A percentile compares a stretch with the other conserved stretches of the same genome.
Conservation (phyloP, 1,140 invertebrate species). For the Epicauta chinensis region DNA sequence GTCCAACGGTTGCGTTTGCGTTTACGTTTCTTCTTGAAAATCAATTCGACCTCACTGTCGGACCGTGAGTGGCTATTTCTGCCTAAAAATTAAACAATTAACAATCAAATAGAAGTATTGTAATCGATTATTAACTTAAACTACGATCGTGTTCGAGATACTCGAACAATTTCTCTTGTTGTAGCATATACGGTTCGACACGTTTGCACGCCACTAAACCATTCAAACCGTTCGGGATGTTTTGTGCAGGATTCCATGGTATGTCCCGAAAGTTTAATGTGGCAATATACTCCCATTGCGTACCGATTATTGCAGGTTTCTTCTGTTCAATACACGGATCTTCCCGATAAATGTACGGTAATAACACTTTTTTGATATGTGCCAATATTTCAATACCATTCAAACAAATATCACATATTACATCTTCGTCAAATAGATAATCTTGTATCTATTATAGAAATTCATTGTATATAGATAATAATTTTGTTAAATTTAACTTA, state of each 20-base stretch:
- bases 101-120: not conserved
- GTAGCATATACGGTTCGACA: not conserved
- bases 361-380: not conserved
- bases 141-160: slow-evolving; percentile 4
- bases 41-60: slow-evolving; percentile 1
- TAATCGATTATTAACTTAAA: slow-evolving; percentile 1
- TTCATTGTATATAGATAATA: not conserved
- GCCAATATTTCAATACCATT: slow-evolving; percentile 6
- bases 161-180: slow-evolving; percentile 1
- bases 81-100: not conserved
- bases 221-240: not conserved
- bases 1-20: slow-evolving; percentile 4
- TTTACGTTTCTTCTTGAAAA: not conserved
- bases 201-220: slow-evolving; percentile 1
- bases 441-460: not conserved
- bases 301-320: slow-evolving; percentile 3
- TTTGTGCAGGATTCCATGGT: not conserved
- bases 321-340: slow-evolving; percentile 5
- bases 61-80: not conserved
- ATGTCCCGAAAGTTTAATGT: slow-evolving; percentile 6
- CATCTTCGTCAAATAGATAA: slow-evolving; percentile 1
- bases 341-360: slow-evolving; percentile 4
- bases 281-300: slow-evolving; percentile 7
- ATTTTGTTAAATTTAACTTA: not conserved
- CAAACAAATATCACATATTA: slow-evolving; percentile 7